Evolutionary conservation across 2,888 invertebrate genomes (phyloP).

Genomic region (Galerucella nymphaeae): DNA sequence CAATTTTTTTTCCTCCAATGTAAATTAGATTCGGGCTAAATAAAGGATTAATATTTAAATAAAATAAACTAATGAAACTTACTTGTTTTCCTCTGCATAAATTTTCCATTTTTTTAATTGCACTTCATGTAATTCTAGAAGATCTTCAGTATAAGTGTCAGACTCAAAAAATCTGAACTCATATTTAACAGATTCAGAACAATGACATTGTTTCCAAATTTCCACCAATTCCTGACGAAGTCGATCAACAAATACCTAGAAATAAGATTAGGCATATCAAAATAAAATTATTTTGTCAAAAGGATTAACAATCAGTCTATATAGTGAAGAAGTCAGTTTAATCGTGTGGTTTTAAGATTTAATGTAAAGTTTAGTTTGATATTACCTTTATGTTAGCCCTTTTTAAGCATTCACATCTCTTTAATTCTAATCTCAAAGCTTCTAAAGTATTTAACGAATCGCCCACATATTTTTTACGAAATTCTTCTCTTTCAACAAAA

Average conservation of each 20-base stretch:
- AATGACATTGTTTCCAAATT: slow-evolving; percentile 84
- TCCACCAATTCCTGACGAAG: slow-evolving; percentile 76
- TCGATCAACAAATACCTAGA: slow-evolving; percentile 70
- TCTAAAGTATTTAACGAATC: slow-evolving; percentile 69
- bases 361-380: too few relatives aligned
- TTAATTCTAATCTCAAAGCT: slow-evolving; percentile 76
- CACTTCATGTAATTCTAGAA: slow-evolving; percentile 81
- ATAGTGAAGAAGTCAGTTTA: too few relatives aligned
- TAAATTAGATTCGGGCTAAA: too few relatives aligned
- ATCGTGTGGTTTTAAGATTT: too few relatives aligned
- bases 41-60: too few relatives aligned
- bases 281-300: not conserved
- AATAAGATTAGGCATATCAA: not conserved
- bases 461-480: slow-evolving; percentile 72
- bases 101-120: slow-evolving; percentile 77
- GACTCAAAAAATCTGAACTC: slow-evolving; percentile 74
- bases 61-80: slow-evolving; percentile 49
- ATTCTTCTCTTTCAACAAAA: slow-evolving; percentile 71
- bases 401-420: slow-evolving; percentile 80
- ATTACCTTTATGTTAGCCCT: slow-evolving; percentile 77
- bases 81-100: slow-evolving; percentile 75
- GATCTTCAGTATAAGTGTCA: slow-evolving; percentile 81
- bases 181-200: slow-evolving; percentile 69
- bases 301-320: too few relatives aligned
- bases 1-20: too few relatives aligned